Conservation (phyloP, 2,113 vertebrate genomes). For the Scophthalmus maximus region DNA sequence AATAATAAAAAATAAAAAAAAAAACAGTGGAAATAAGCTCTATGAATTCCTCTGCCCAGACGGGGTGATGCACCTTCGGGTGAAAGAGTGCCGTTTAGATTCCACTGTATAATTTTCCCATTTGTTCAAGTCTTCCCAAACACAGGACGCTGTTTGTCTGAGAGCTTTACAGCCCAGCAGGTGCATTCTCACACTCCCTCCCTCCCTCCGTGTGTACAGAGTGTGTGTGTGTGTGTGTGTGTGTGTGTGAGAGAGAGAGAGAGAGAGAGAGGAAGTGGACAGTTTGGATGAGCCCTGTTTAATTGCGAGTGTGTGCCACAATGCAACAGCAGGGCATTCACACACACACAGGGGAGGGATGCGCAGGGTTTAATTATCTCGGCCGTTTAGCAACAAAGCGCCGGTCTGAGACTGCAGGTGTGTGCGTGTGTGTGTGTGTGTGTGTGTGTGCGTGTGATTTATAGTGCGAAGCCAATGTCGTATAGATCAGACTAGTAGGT, state of each 20-base stretch:
- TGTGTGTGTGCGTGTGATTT: constrained; percentile 53
- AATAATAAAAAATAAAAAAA: background rate
- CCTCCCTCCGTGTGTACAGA: constrained; percentile 17
- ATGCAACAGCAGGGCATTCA: constrained; percentile 15
- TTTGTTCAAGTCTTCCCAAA: constrained; percentile 74
- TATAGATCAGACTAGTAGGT: constrained; percentile 59
- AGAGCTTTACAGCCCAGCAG: constrained; percentile 72
- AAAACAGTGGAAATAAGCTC: background rate
- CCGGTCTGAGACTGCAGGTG: constrained; percentile 54
- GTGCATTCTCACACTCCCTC: constrained; percentile 58
- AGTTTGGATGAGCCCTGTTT: constrained; percentile 30
- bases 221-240: constrained; percentile 21
- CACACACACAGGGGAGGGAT: constrained; percentile 24
- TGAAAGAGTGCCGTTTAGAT: constrained; percentile 46
- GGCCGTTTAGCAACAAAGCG: constrained; percentile 65
- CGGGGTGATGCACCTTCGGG: constrained; percentile 39
- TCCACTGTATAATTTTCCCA: constrained; percentile 80
- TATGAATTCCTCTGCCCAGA: background rate
- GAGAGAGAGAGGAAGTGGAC: constrained; percentile 6
- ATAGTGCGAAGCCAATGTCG: constrained; percentile 31
- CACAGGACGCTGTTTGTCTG: constrained; percentile 73
- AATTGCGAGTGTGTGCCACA: constrained; percentile 11
- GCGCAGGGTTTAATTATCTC: constrained; percentile 61
- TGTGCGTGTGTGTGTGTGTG: constrained; percentile 6
- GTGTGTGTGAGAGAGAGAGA: background rate